Evolutionary conservation across 2,888 invertebrate genomes (phyloP), one percentile per base, ranked within the genome.

Genomic region (Siphlonurus alternatus): DNA sequence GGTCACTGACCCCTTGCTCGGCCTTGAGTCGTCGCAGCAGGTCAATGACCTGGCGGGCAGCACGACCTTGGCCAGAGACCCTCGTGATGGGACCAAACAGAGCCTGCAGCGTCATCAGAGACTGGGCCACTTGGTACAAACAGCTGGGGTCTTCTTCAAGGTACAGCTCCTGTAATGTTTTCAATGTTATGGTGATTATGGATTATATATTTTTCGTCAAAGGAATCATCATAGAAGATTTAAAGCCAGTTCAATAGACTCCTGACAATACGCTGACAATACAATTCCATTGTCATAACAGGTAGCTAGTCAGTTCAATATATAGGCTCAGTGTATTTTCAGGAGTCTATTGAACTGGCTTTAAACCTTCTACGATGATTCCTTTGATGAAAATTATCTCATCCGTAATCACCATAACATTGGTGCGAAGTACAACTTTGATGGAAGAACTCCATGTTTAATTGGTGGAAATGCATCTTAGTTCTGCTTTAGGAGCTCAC

Each of bases 61-160:
- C 89, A 51, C 82, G 81, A 1, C 95, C 97, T 75, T 94, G 93
- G 10, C 95, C 95, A 74, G 89, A 89, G 1, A 97, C 85, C 71
- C 87, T 84, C 10, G 91, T 88, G 71, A 96, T 93, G 64, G 89
- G 86, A 0, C 97, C 97, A 74, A 90, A 97, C 25, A 93, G 75
- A 65, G 87, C 86, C 73, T 97, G 95, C 66, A 97, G 78, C 25
- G 85, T 86, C 67, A 91, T 85, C 63, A 97, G 77, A 0, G 94
- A 90, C 72, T 89, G 86, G 0, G 96, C 95, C 0, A 90, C 85
- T 75, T 92, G 87, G 75, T 90, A 92, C 62, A 96, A 78, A 69
- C 88, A 86, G 0, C 92, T 90, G 0, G 91, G 89, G 75, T 97
- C 96, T 68, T 89, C 90, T 74, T 96, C 92, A 65, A 97, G 77